These are phyloP conservation scores for Pandemis cinnamomeana DNA, from an alignment of 2,888 invertebrate species.

Conservation along the genomic window DNA sequence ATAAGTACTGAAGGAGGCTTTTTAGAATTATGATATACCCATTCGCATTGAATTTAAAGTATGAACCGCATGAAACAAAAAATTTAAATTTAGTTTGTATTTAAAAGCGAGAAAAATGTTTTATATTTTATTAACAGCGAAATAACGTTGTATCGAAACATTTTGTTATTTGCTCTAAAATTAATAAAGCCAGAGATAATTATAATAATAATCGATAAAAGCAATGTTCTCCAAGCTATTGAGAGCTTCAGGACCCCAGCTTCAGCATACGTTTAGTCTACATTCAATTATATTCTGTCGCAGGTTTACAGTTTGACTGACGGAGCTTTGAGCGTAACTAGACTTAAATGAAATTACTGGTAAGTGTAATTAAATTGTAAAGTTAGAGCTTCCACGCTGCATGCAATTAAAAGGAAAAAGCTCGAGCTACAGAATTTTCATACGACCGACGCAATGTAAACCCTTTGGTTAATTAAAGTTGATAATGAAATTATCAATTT, in stretches of 20 bases:
- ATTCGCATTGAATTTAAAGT: too few relatives aligned
- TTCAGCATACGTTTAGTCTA: not conserved
- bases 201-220: too few relatives aligned
- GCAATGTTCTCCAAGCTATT: not conserved
- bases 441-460: constrained; percentile 48
- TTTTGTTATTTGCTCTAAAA: not conserved
- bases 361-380: constrained; percentile 69
- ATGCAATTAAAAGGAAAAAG: constrained; percentile 62
- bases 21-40: too few relatives aligned
- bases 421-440: constrained; percentile 60
- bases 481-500: constrained; percentile 23
- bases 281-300: constrained; percentile 7
- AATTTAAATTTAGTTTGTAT: not conserved
- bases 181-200: too few relatives aligned
- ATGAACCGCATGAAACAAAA: not conserved
- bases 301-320: constrained; percentile 8
- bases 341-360: constrained; percentile 61
- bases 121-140: not conserved
- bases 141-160: not conserved
- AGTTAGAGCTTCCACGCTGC: constrained; percentile 64
- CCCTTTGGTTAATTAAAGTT: constrained; percentile 6
- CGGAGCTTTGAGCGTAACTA: constrained; percentile 40
- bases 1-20: too few relatives aligned
- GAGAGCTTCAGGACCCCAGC: not conserved
- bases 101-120: too few relatives aligned